These are phyloP conservation scores for Apodemia hepburni DNA, from an alignment of 2,888 invertebrate genomes.

Conservation along the genomic window DNA sequence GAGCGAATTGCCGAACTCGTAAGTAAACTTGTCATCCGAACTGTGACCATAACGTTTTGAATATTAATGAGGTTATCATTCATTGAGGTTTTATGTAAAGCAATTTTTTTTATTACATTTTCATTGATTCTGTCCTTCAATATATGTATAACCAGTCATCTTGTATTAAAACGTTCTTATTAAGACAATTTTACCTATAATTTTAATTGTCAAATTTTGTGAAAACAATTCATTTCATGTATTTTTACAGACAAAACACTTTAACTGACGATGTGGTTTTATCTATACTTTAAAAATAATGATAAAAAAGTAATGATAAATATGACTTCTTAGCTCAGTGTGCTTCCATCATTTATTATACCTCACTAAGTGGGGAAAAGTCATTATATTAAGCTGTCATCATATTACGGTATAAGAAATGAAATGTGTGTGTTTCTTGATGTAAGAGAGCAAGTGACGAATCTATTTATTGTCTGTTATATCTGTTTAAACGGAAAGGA, in stretches of 20 bases:
- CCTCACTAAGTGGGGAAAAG: background rate
- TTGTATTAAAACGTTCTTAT: no score
- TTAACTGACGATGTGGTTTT: background rate
- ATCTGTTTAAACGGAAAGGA: background rate
- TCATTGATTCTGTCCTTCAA: no score
- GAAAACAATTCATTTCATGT: background rate
- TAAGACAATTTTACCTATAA: no score
- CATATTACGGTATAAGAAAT: background rate
- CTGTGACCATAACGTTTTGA: no score
- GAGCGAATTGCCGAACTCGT: no score
- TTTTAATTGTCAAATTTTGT: background rate
- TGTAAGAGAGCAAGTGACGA: background rate
- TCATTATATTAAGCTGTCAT: background rate
- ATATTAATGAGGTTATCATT: no score
- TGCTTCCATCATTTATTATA: slow-evolving; percentile 1
- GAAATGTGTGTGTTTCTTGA: background rate
- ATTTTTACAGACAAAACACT: background rate
- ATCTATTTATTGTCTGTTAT: slow-evolving; percentile 7
- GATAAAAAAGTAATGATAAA: background rate
- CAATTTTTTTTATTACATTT: no score
- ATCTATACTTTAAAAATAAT: no score
- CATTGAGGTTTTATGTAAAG: no score
- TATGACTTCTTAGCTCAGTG: slow-evolving; percentile 1
- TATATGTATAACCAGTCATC: no score
- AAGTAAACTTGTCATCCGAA: no score